Base-by-base conservation (phyloP, 2,797 vertebrate genomes). In the Cyprinodon diabolis region DNA sequence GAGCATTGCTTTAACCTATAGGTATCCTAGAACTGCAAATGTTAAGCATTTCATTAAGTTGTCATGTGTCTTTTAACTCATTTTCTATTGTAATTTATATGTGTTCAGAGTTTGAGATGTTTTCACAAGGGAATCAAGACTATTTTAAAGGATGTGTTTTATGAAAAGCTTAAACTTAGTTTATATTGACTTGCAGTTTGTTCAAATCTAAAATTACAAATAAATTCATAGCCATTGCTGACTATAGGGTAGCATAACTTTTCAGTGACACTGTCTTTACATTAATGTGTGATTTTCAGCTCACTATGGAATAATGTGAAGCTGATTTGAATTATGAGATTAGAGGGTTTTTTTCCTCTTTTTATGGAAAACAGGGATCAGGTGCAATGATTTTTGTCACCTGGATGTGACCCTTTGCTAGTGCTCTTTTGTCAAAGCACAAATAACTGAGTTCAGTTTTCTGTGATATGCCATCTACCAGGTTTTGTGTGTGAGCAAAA, bases 401-500 rank as follows among this genome's bases (percentile, higher is more conserved):
- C 80, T 35, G 35, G 63, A 63, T 76, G 67, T 51, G 49, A 51
- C 17, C 5, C 49, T 51, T 51, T 51, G 49, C 7, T 7, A 51
- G 49, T 51, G 1, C 19, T 17, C 49, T 19, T 19, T 17, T 51
- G 6, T 17, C 0, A 51, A 51, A 51, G 19, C 49, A 17, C 49
- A 51, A 51, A 49, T 30, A 30, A 30, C 4, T 51, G 17, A 51
- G 49, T 51, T 4, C 49, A 51, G 17, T 51, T 17, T 30, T 30
- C 30, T 30, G 30, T 30, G 30, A 30, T 3, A 30, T 30, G 30
- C 52, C n/a, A 37, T n/a, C 52, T 71, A 70, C 48, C 67, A 30
- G 75, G 49, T 77, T 81, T 68, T 30, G 48, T 66, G 68, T 65
- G 70, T 69, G 55, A 80, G 66, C 60, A 67, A 52, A 49, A 60